Base-by-base conservation (phyloP, 2,888 invertebrate genomes). In the Volucella bombylans region DNA sequence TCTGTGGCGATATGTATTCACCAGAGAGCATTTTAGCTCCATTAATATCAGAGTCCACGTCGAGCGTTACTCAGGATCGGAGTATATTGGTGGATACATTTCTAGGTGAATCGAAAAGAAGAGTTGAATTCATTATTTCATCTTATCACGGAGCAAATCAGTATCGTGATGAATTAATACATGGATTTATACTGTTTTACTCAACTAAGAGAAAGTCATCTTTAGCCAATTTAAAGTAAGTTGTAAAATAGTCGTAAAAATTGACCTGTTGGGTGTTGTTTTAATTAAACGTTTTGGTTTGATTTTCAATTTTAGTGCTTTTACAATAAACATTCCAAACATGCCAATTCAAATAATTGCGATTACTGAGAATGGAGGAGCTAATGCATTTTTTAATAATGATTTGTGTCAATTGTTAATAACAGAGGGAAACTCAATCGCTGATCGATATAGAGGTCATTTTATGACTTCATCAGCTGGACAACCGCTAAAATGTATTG, bases 191-290 rank as follows among this genome's bases (percentile, higher is more conserved):
- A 89, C 94, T 98, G 86, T 97, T 98, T 81, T 99, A 97, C 92
- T 98, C 98, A 0, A 96, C 98, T 9, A 97, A 98, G 92, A 94
- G 98, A 90, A 97, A 97, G 94, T 98, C 98, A 38, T 98, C 98
- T 11, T 93, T 98, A 87, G 96, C 97, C 6, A 98, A 97, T 52
- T 93, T 99, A 82, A 97, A 96, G 97, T 96, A 92, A 93, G 93
- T 92, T 39, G 11, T 8, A 15, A 11, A 23, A 23, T 23, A 23
- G 18, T 49, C 12, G 18, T 23, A 23, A 23, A 2, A 15, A n/a
- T 3, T 57, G 18, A 14, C 23, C 38, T 38, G 41, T 54, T 10
- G 69, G 12, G 50, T 49, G 49, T 41, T 49, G 49, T 41, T 73
- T 78, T 71, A 31, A 49, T 12, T 1, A 15, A 62, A 4, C 3